A percentile compares a stretch with the other conserved stretches of the same genome.
Conservation (phyloP, 2,797 vertebrate species). For the Schizopygopsis pylzovi region DNA sequence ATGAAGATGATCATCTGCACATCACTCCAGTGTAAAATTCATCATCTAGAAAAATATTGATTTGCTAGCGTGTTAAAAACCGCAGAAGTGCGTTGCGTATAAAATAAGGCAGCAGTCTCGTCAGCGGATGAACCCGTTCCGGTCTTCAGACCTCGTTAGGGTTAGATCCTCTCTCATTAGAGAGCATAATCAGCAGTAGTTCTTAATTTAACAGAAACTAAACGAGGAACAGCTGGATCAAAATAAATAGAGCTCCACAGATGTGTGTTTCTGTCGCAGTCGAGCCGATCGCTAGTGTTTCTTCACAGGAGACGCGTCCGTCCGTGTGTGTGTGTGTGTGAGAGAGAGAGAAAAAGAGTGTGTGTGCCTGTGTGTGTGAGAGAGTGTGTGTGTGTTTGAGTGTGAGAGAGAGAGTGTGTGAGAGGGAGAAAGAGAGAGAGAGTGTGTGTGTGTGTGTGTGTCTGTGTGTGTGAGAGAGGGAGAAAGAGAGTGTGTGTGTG, state of each 20-base stretch:
- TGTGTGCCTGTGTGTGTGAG: no score
- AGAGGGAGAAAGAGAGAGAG: no score
- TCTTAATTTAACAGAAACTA: conserved; percentile 67
- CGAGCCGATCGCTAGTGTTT: conserved; percentile 7
- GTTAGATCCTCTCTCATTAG: conserved; percentile 59
- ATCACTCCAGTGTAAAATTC: conserved; percentile 88
- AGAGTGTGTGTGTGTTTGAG: no score
- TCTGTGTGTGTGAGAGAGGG: no score
- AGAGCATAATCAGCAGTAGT: conserved; percentile 75
- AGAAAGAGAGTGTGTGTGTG: no score
- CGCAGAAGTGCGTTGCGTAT: conserved; percentile 83
- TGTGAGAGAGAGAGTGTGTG: no score
- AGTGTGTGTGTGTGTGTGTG: no score
- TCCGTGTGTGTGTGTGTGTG: no score
- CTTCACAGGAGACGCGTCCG: neutral
- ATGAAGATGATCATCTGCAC: conserved; percentile 70
- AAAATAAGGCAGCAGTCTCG: conserved; percentile 93
- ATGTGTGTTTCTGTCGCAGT: no score
- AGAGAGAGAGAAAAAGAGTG: no score
- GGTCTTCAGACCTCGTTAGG: no score
- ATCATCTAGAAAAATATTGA: conserved; percentile 91
- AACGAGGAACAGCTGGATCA: conserved; percentile 83
- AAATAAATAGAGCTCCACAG: conserved; percentile 77
- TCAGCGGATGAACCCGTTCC: conserved; percentile 62
- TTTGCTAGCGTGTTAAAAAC: conserved; percentile 83